Percentiles rank a stretch among this genome's conserved stretches.
These are phyloP conservation scores for Cataglyphis livida DNA, from an alignment of 2,888 invertebrate species.

Conservation along the genomic window DNA sequence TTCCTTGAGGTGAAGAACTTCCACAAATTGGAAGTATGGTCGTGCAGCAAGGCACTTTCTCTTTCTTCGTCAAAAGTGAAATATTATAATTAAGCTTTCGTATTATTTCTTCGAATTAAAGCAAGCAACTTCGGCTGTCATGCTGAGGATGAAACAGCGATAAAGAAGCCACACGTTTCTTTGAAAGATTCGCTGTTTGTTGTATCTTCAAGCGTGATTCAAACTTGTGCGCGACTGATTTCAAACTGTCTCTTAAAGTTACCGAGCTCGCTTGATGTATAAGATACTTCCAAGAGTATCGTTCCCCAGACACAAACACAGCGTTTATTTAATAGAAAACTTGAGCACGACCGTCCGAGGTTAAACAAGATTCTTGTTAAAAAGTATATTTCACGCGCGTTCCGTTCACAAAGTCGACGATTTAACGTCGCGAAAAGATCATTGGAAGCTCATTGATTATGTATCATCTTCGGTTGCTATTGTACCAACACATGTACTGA, in stretches of 20 bases:
- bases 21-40: not conserved
- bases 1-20: not conserved
- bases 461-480: not conserved
- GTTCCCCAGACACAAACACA: not conserved
- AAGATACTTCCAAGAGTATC: constrained; percentile 3
- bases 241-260: constrained; percentile 6
- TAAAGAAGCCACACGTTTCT: constrained; percentile 1
- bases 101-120: not conserved
- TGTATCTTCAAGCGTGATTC: not conserved
- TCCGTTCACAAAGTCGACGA: not conserved
- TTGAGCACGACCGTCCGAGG: not conserved
- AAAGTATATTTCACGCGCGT: not conserved
- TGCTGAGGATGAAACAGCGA: too few species aligned
- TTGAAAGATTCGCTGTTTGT: constrained; percentile 11
- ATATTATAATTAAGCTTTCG: not conserved
- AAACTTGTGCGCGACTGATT: constrained; percentile 1
- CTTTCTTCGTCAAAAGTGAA: constrained; percentile 3
- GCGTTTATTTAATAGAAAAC: constrained; percentile 3
- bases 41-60: constrained; percentile 47
- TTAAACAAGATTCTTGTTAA: not conserved
- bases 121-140: not conserved
- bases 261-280: not conserved
- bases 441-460: not conserved
- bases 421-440: not conserved
- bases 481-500: not conserved